These are phyloP conservation scores for Melipona quadrifasciata DNA, from an alignment of 1,140 invertebrate genomes.

Conservation along the genomic window DNA sequence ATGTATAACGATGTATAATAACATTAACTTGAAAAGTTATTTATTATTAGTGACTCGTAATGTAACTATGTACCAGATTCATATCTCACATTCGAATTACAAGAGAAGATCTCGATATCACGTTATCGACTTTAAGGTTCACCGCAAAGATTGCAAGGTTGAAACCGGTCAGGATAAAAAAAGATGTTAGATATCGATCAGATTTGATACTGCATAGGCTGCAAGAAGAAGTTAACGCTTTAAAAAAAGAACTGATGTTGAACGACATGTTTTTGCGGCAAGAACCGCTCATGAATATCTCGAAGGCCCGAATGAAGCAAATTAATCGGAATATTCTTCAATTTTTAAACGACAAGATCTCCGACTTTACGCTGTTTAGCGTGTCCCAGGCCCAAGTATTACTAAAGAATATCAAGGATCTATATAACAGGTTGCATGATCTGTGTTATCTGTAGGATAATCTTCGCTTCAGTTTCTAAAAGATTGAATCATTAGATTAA, in stretches of 20 bases:
- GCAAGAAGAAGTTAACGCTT: slow-evolving; percentile 32
- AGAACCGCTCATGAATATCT: slow-evolving; percentile 57
- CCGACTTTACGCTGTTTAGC: slow-evolving; percentile 53
- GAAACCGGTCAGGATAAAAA: slow-evolving; percentile 24
- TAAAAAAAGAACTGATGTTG: slow-evolving; percentile 57
- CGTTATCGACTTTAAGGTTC: slow-evolving; percentile 58
- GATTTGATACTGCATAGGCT: slow-evolving; percentile 32
- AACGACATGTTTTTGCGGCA: slow-evolving; percentile 60
- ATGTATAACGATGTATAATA: background rate
- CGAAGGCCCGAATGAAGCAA: slow-evolving; percentile 47
- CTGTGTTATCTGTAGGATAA: background rate
- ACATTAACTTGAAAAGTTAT: background rate
- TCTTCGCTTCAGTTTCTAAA: background rate
- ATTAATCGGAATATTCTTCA: slow-evolving; percentile 43
- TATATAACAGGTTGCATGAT: slow-evolving; percentile 57
- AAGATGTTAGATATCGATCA: slow-evolving; percentile 20
- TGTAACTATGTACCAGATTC: slow-evolving; percentile 37
- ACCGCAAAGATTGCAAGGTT: slow-evolving; percentile 41
- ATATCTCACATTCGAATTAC: slow-evolving; percentile 58
- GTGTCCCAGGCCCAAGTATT: slow-evolving; percentile 51
- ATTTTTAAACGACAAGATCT: slow-evolving; percentile 53
- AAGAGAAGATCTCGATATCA: slow-evolving; percentile 53
- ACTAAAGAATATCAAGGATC: slow-evolving; percentile 52
- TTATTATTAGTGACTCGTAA: background rate
- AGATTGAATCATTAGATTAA: slow-evolving; percentile 37